A percentile compares a stretch with the other conserved stretches of the same genome.
Evolutionary conservation across 2,888 invertebrate species (phyloP).

Genomic region (Dysmachus trigonus): DNA sequence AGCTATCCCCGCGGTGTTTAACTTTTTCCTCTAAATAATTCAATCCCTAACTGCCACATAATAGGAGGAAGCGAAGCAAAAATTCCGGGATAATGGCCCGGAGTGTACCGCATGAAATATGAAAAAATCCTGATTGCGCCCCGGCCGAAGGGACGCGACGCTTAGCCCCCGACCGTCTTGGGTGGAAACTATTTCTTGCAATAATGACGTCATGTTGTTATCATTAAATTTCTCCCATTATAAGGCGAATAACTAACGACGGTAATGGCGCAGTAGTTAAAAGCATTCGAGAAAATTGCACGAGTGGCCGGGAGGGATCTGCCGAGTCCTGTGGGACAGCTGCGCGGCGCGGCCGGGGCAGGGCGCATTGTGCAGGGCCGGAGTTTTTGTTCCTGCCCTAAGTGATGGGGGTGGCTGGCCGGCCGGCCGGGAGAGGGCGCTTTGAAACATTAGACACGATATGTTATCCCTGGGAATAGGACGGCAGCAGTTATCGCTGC

Average conservation of each 20-base stretch:
- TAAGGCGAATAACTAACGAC: conserved; percentile 35
- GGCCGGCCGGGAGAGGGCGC: not conserved
- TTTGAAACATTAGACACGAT: conserved; percentile 30
- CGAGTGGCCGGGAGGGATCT: conserved; percentile 9
- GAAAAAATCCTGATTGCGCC: conserved; percentile 17
- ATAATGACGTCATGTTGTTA: conserved; percentile 39
- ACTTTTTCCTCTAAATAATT: conserved; percentile 33
- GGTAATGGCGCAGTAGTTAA: conserved; percentile 38
- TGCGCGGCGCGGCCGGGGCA: not conserved
- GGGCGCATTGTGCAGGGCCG: not conserved
- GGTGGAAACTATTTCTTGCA: conserved; percentile 15
- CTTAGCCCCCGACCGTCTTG: not conserved
- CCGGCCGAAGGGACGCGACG: not conserved
- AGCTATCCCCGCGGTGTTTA: not conserved
- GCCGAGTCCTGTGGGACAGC: not conserved
- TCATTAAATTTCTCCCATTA: conserved; percentile 41
- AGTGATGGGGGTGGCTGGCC: not conserved
- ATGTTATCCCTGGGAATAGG: conserved; percentile 7
- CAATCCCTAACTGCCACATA: conserved; percentile 25
- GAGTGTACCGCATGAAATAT: conserved; percentile 36
- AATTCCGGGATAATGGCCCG: not conserved
- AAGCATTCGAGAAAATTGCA: conserved; percentile 38
- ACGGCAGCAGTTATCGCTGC: conserved; percentile 18
- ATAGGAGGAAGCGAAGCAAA: conserved; percentile 9
- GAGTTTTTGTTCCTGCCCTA: conserved; percentile 11